Percentiles rank a stretch among this genome's conserved stretches.
Conservation (phyloP, 2,888 invertebrate genomes). For the Thumatha senex region DNA sequence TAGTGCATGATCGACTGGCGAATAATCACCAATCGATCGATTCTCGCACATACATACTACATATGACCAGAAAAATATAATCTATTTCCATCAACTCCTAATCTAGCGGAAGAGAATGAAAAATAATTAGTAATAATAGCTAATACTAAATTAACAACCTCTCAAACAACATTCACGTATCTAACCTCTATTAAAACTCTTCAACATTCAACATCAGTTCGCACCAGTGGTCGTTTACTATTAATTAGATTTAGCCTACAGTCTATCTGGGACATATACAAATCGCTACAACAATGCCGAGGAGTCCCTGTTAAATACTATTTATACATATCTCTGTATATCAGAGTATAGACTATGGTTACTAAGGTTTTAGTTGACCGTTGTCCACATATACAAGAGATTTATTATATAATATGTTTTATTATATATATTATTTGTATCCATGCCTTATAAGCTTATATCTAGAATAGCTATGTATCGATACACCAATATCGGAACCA, state of each 20-base stretch:
- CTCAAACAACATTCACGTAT: slow-evolving; percentile 62
- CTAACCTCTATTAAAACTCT: slow-evolving; percentile 80
- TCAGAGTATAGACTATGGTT: not conserved
- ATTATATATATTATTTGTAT: too few species aligned
- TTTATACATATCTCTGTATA: slow-evolving; percentile 1
- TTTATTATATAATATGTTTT: too few species aligned
- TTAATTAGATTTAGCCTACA: slow-evolving; percentile 59
- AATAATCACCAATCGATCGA: slow-evolving; percentile 24
- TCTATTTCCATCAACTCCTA: slow-evolving; percentile 42
- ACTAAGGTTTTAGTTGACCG: too few species aligned
- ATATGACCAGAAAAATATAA: slow-evolving; percentile 60
- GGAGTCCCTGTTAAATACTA: not conserved
- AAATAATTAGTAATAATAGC: slow-evolving; percentile 52
- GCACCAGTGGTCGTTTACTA: slow-evolving; percentile 77
- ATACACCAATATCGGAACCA: too few species aligned
- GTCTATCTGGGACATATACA: slow-evolving; percentile 36
- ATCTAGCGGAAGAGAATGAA: slow-evolving; percentile 58
- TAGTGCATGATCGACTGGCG: slow-evolving; percentile 48
- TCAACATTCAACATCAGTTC: slow-evolving; percentile 81
- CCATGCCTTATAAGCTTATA: too few species aligned
- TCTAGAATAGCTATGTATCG: too few species aligned
- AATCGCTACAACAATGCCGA: slow-evolving; percentile 55
- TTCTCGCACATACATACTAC: slow-evolving; percentile 28
- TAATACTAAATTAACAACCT: slow-evolving; percentile 73
- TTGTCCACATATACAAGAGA: too few species aligned